Conservation (phyloP, 2,797 vertebrate species). For the Sciurus vulgaris region DNA sequence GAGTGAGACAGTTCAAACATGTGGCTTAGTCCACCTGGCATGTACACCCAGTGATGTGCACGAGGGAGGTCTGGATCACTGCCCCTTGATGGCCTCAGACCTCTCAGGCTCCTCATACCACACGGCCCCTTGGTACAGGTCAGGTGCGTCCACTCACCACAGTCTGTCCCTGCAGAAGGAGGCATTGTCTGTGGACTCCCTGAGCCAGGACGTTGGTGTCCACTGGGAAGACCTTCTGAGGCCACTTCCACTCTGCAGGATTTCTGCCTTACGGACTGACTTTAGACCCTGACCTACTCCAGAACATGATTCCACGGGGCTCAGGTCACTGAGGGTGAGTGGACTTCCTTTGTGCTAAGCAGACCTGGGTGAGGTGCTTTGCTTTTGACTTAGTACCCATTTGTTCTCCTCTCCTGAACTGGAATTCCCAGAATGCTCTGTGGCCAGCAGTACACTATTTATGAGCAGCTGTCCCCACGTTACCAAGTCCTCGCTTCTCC, state of each 20-base stretch:
- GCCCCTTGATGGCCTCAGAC: neutral
- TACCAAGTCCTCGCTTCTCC: slow-evolving; percentile 1
- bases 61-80: neutral
- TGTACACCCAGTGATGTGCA: neutral
- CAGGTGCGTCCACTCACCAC: neutral
- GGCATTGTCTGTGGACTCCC: neutral
- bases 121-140: neutral
- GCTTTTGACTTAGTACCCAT: neutral
- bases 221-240: neutral
- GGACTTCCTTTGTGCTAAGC: neutral
- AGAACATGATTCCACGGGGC: neutral
- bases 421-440: slow-evolving; percentile 31
- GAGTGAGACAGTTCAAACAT: neutral
- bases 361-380: neutral
- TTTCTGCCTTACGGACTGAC: neutral
- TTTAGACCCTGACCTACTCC: neutral
- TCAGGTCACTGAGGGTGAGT: neutral
- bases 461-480: neutral
- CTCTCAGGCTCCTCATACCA: neutral
- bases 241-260: neutral
- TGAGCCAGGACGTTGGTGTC: neutral
- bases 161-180: neutral
- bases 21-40: rapidly evolving
- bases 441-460: neutral
- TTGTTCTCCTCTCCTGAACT: neutral